phyloP scores from a whole-genome alignment of 2,888 invertebrate genomes.

The Napeogenes sylphis region DNA sequence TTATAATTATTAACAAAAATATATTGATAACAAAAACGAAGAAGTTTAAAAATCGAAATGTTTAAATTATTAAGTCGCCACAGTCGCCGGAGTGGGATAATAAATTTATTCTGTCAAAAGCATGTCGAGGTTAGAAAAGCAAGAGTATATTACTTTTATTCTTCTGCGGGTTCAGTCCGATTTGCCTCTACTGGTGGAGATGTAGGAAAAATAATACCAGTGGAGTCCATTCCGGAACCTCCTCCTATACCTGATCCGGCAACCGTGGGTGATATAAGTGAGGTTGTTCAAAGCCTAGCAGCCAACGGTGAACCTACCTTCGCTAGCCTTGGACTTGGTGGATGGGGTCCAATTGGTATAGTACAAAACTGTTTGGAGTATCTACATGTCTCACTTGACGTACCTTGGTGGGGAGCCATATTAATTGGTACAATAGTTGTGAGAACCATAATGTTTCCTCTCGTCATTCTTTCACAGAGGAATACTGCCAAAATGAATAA shows the following conservation, averaged over 20 bases:
- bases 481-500: slow-evolving; percentile 90
- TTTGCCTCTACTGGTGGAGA: slow-evolving; percentile 57
- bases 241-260: slow-evolving; percentile 66
- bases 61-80: slow-evolving; percentile 66
- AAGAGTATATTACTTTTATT: slow-evolving; percentile 65
- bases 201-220: slow-evolving; percentile 45
- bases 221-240: slow-evolving; percentile 68
- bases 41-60: slow-evolving; percentile 43
- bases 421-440: slow-evolving; percentile 87
- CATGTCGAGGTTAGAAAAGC: slow-evolving; percentile 73
- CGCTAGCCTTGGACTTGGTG: slow-evolving; percentile 88
- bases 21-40: background rate
- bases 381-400: slow-evolving; percentile 85
- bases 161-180: slow-evolving; percentile 57
- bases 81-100: slow-evolving; percentile 58
- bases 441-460: slow-evolving; percentile 87
- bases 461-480: slow-evolving; percentile 89
- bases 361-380: slow-evolving; percentile 89
- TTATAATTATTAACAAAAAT: background rate
- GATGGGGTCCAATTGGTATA: slow-evolving; percentile 89
- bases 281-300: slow-evolving; percentile 61
- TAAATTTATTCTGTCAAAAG: slow-evolving; percentile 60
- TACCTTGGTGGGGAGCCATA: slow-evolving; percentile 97
- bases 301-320: slow-evolving; percentile 86
- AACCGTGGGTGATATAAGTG: slow-evolving; percentile 49